These are phyloP conservation scores for Philotrypesis tridentata DNA, from an alignment of 1,140 invertebrate species.

Conservation along the genomic window DNA sequence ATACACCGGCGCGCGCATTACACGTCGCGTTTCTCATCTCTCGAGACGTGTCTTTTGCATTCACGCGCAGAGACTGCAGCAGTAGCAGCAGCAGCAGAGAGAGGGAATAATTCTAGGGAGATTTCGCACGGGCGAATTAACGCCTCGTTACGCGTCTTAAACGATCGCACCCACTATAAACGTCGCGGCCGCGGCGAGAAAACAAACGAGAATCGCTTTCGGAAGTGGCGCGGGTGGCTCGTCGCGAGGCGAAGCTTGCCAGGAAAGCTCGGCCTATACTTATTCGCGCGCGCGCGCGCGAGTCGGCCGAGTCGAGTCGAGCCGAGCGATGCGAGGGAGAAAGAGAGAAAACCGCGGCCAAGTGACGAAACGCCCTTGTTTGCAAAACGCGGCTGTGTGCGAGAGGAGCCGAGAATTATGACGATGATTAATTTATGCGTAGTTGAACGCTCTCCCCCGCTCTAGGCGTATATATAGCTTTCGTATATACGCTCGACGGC, in stretches of 20 bases:
- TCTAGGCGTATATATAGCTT: no score
- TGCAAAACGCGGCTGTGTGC: not conserved
- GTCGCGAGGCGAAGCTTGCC: conserved; percentile 25
- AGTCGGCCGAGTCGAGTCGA: no score
- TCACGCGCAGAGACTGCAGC: no score
- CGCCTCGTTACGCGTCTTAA: conserved; percentile 63
- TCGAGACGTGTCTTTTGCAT: no score
- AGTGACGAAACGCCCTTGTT: conserved; percentile 33
- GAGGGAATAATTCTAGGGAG: not conserved
- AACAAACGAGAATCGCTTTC: conserved; percentile 48
- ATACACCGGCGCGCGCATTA: not conserved
- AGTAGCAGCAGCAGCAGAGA: no score
- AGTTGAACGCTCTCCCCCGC: not conserved
- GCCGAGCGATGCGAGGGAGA: no score
- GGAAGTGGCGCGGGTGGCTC: conserved; percentile 5
- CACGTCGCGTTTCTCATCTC: not conserved
- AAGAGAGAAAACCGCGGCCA: no score
- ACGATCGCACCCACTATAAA: conserved; percentile 63
- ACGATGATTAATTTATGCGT: conserved; percentile 46
- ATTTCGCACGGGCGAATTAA: conserved; percentile 58
- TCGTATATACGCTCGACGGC: not conserved
- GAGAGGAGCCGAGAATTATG: conserved; percentile 3
- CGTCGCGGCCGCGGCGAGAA: conserved; percentile 35
- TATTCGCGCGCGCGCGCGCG: no score
- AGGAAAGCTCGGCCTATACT: not conserved